Evolutionary conservation across 2,797 vertebrate genomes (phyloP).

Genomic region (Platalea minor): DNA sequence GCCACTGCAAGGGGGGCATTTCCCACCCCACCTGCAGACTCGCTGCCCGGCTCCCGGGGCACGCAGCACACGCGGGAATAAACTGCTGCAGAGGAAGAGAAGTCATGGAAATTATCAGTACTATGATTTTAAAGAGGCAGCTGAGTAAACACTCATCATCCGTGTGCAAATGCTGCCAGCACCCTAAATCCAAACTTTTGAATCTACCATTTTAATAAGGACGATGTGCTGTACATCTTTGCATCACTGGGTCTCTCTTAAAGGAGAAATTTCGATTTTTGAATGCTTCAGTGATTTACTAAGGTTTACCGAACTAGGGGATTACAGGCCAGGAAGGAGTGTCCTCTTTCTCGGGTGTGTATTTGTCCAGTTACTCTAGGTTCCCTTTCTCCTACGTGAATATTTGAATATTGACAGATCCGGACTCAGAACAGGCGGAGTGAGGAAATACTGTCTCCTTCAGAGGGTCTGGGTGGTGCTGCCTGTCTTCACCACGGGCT

Average conservation of each 20-base stretch:
- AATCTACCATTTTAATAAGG: not conserved
- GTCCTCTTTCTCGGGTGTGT: not conserved
- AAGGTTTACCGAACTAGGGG: not conserved
- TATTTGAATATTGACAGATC: constrained; percentile 29
- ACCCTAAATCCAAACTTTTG: not conserved
- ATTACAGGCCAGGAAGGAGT: constrained; percentile 26
- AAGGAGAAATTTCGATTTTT: not conserved
- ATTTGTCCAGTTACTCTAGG: not conserved
- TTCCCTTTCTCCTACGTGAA: not conserved
- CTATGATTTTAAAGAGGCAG: not conserved
- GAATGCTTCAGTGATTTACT: not conserved
- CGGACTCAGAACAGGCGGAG: not conserved
- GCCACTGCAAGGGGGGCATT: not conserved
- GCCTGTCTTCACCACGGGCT: not conserved
- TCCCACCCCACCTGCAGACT: not conserved
- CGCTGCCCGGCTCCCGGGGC: not conserved
- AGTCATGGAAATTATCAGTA: not conserved
- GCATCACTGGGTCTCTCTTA: not conserved
- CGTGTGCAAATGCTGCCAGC: not conserved
- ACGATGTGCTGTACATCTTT: not conserved
- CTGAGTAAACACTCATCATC: not conserved
- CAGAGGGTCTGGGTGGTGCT: not conserved
- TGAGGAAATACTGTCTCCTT: not conserved
- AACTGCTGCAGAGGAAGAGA: not conserved
- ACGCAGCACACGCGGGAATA: not conserved